Conservation (phyloP, 2,113 vertebrate genomes). For the Setophaga coronata region DNA sequence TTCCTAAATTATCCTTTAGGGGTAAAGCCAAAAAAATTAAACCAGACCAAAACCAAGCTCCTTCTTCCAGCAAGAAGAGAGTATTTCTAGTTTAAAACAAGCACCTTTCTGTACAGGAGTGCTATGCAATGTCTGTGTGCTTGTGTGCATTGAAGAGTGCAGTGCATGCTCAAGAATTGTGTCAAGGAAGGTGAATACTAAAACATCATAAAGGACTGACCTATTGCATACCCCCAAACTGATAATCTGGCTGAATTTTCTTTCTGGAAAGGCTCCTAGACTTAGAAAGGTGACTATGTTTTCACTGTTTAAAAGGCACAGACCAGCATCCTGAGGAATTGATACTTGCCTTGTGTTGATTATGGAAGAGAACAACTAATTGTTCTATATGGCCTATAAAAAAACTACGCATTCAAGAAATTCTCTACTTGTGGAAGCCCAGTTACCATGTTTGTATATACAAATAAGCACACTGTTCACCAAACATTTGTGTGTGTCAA, state of each 20-base stretch:
- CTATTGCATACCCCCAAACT: background rate
- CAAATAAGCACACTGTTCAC: background rate
- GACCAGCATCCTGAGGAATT: background rate
- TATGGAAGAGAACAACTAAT: background rate
- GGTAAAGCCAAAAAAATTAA: background rate
- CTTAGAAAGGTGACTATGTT: background rate
- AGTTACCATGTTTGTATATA: background rate
- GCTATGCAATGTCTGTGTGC: background rate
- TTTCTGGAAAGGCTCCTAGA: background rate
- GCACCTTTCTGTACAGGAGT: background rate
- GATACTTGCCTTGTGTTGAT: background rate
- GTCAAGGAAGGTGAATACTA: background rate
- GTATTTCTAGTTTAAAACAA: background rate
- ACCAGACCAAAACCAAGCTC: background rate
- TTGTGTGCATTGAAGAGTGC: background rate
- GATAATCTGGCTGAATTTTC: background rate
- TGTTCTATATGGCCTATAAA: background rate
- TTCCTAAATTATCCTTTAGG: slow-evolving; percentile 26
- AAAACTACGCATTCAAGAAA: background rate
- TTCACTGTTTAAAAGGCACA: background rate
- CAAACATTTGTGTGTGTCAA: background rate
- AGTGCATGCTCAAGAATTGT: background rate
- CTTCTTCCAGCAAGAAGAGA: background rate
- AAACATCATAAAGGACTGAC: background rate
- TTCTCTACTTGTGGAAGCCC: background rate